phyloP scores from a whole-genome alignment of 2,113 vertebrate species.

The Hiodon alosoides region DNA sequence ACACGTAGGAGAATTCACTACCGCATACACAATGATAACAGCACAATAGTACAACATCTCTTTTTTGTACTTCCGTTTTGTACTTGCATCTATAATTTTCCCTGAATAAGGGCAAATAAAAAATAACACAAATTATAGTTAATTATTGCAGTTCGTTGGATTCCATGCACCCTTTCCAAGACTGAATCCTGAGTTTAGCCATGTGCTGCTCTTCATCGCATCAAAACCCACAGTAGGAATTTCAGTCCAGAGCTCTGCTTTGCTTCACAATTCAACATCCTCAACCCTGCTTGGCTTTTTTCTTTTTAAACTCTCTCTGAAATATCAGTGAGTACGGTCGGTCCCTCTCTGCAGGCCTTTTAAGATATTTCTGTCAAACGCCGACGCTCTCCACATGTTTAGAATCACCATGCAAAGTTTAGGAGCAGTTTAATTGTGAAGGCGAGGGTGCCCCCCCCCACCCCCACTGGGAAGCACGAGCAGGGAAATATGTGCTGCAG shows the following conservation, averaged over 20 bases:
- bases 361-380: slow-evolving; percentile 50
- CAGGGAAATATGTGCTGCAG: slow-evolving; percentile 52
- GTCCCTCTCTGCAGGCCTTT: slow-evolving; percentile 42
- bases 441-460: slow-evolving; percentile 23
- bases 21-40: no score
- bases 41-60: no score
- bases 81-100: no score
- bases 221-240: slow-evolving; percentile 42
- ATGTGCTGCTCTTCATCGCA: slow-evolving; percentile 43
- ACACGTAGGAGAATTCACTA: no score
- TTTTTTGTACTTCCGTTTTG: no score
- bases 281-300: slow-evolving; percentile 22
- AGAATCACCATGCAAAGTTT: slow-evolving; percentile 48
- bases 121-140: neutral
- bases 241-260: slow-evolving; percentile 51
- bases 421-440: slow-evolving; percentile 50
- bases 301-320: slow-evolving; percentile 18
- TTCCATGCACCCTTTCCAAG: slow-evolving; percentile 35
- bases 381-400: slow-evolving; percentile 42
- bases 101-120: no score
- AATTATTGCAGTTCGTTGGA: slow-evolving; percentile 17
- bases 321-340: slow-evolving; percentile 40
- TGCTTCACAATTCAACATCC: slow-evolving; percentile 49
- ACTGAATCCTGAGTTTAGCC: slow-evolving; percentile 25
- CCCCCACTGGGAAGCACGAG: slow-evolving; percentile 40